Evolutionary conservation across 1,140 invertebrate species (phyloP), one percentile per base, ranked within the genome.

Genomic region (Mesaphorura yosii): DNA sequence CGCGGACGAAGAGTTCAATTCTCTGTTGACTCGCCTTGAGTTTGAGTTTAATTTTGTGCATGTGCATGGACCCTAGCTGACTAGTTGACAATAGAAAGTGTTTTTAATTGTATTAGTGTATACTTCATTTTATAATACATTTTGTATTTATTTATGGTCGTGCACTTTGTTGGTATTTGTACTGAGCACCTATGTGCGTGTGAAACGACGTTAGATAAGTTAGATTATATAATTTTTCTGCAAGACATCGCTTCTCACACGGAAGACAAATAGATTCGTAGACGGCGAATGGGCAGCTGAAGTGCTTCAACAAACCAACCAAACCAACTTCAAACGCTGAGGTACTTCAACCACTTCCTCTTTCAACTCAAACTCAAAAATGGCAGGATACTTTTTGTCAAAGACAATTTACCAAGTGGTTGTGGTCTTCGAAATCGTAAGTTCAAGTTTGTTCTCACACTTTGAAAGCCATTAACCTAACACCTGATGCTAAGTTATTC

Each of bases 401-500:
- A 46, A 28, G 19, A 46, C 44, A 6, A 46, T 46, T 27, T 46
- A 46, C 44, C 44, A 46, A 19, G 20, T 46, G 14, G 44, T 46
- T 7, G 44, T 27, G 15, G 6, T 19, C 12, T 27, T 46, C 25
- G 44, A 46, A 46, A 25, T 20, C 5, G 44, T 46, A 46, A 46
- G 40, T 6, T 22, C 40, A 19, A 19, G 10, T 42, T 19, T 7
- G 40, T 19, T 42, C 23, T 42, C 40, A n/a, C 19, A 12, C 10
- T 10, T 17, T 42, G 40, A 42, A 42, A 42, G 40, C 40, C 23
- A 19, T 7, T 19, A 42, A 42, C 19, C 19, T 17, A 22, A 12
- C 7, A 19, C 7, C 40, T 42, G 17, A 42, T 42, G 7, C 23
- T 42, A 7, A 42, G 23, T 19, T 12, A 22, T 7, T 22, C 10